Evolutionary conservation across 1,140 invertebrate genomes (phyloP).

Genomic region (Bilobella aurantiaca): DNA sequence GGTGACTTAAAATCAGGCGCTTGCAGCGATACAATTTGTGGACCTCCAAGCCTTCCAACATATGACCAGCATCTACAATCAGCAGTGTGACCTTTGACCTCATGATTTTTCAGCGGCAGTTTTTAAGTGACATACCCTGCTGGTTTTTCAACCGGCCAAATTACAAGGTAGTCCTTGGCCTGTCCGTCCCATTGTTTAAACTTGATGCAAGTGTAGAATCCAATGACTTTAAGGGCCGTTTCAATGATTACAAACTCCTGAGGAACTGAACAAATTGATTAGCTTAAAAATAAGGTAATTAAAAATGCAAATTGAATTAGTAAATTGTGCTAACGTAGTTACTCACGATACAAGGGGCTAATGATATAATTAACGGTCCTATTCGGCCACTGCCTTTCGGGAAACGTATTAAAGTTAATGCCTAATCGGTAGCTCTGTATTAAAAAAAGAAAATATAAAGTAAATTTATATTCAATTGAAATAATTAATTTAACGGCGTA

Average conservation of each 20-base stretch:
- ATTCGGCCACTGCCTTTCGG: conserved; percentile 52
- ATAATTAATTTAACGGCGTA: conserved; percentile 11
- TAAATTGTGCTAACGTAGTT: background rate
- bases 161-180: conserved; percentile 50
- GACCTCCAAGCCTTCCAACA: conserved; percentile 47
- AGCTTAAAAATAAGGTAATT: too few species aligned
- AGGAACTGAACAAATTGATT: conserved; percentile 43
- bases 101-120: background rate
- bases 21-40: conserved; percentile 54
- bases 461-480: background rate
- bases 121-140: conserved; percentile 41
- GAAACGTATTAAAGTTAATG: conserved; percentile 54
- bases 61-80: conserved; percentile 53
- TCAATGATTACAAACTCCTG: conserved; percentile 49
- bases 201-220: conserved; percentile 52
- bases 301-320: background rate
- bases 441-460: conserved; percentile 2
- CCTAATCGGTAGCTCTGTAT: conserved; percentile 44
- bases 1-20: conserved; percentile 48
- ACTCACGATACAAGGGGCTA: conserved; percentile 50
- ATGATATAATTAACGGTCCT: conserved; percentile 51
- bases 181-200: conserved; percentile 54
- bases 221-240: conserved; percentile 48
- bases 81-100: background rate
- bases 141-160: conserved; percentile 55